Evolutionary conservation across 2,888 invertebrate species (phyloP).

Genomic region (Thereva unica): DNA sequence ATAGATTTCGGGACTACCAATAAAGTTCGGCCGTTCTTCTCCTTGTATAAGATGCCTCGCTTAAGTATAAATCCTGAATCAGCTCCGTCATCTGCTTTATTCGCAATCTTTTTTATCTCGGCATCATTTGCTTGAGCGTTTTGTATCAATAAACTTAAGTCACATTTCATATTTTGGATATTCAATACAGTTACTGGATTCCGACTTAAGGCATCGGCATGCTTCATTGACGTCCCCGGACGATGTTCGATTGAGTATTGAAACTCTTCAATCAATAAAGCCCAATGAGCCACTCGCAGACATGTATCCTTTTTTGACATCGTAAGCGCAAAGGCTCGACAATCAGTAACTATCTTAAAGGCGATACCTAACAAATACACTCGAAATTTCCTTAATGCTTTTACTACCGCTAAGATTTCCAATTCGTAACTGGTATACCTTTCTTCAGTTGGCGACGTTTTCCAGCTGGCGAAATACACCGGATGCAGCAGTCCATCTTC

Average conservation of each 20-base stretch:
- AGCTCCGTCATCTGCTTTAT: background rate
- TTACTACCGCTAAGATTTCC: background rate
- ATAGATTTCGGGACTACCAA: slow-evolving; percentile 26
- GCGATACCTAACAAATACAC: background rate
- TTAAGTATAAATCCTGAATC: background rate
- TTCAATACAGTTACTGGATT: background rate
- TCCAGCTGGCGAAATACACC: background rate
- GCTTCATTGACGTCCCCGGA: background rate
- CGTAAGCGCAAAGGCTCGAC: background rate
- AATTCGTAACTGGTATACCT: background rate
- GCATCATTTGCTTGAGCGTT: slow-evolving; percentile 8
- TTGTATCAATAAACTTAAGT: background rate
- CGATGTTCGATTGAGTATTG: background rate
- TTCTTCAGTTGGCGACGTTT: background rate
- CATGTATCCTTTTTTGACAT: background rate
- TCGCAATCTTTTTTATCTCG: background rate
- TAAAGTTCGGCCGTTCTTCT: slow-evolving; percentile 13
- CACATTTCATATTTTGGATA: background rate
- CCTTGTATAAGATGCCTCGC: slow-evolving; percentile 7
- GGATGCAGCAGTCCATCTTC: slow-evolving; percentile 21
- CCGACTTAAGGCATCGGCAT: background rate
- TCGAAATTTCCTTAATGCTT: background rate
- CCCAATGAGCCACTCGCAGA: background rate
- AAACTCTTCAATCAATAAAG: background rate
- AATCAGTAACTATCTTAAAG: background rate